These are phyloP conservation scores for Osmerus mordax DNA, from an alignment of 2,113 vertebrate genomes.

Conservation along the genomic window DNA sequence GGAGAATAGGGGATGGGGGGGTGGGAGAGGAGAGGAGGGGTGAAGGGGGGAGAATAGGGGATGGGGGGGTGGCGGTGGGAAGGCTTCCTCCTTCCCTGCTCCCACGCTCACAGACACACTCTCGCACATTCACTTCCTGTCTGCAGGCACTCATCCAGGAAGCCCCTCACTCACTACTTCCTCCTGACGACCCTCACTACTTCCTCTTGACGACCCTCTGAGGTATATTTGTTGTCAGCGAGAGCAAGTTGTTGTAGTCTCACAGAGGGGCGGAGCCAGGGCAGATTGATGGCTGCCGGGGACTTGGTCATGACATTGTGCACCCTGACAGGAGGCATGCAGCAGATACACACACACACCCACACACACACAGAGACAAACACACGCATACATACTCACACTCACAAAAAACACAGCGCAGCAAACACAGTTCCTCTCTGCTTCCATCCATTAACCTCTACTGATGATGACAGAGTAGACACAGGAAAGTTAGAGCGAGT, in stretches of 20 bases:
- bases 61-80: neutral
- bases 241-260: slow-evolving; percentile 59
- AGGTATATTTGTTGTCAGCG: slow-evolving; percentile 68
- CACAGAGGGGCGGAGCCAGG: slow-evolving; percentile 28
- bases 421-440: slow-evolving; percentile 42
- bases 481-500: slow-evolving; percentile 47
- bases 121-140: slow-evolving; percentile 58
- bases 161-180: neutral
- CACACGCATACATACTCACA: no score
- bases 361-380: no score
- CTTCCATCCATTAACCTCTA: slow-evolving; percentile 58
- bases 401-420: no score
- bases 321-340: slow-evolving; percentile 40
- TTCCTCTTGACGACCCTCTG: slow-evolving; percentile 67
- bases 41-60: no score
- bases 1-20: neutral
- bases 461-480: slow-evolving; percentile 51
- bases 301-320: slow-evolving; percentile 11
- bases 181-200: slow-evolving; percentile 38
- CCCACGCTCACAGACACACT: slow-evolving; percentile 26
- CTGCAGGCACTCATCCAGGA: neutral
- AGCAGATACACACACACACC: neutral
- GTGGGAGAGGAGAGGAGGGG: neutral
- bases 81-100: slow-evolving; percentile 22
- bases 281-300: slow-evolving; percentile 58